Base-by-base conservation (phyloP, 2,797 vertebrate species). In the Semotilus atromaculatus region DNA sequence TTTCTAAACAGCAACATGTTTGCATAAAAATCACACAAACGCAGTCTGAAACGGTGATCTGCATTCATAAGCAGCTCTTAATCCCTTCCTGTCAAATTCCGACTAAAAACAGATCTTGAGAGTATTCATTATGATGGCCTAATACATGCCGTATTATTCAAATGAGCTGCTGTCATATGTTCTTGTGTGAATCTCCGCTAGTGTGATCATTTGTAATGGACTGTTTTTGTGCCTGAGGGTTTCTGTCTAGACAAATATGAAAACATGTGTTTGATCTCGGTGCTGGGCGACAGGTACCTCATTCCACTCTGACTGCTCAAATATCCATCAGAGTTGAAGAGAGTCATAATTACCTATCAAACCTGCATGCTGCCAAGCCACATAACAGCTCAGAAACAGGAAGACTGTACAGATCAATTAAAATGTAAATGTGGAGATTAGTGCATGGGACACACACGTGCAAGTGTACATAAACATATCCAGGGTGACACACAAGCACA, bases 201-300 rank as follows among this genome's bases (percentile, higher is more conserved):
- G 83, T 90, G 82, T 85, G 88, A 91, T 91, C 88, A 89, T 86
- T 85, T 87, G 91, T 91, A 31, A 26, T 79, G 75, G 85, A 78
- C 83, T 84, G 80, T 80, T 64, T 77, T 85, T 9, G 83, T 85
- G 82, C 89, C 89, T 79, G 66, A 53, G 80, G 90, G 89, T 72
- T 85, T 77, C 86, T 82, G 86, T 89, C 91, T 88, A 84, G 74
- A 53, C 70, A 80, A 84, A 73, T 88, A 91, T 88, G 88, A 86
- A 89, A 93, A 90, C 88, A 85, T 75, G 89, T 87, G 90, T 91
- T 91, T 91, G 87, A 90, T 87, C 89, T 91, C 89, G 86, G 87
- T 78, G 84, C 80, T 79, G 81, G 70, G 76, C 29, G 62, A 89
- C 89, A 87, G 76, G 85, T 86, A 88, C 77, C 89, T 80, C 84